Evolutionary conservation across 2,888 invertebrate species (phyloP).

Genomic region (Tachina fera): DNA sequence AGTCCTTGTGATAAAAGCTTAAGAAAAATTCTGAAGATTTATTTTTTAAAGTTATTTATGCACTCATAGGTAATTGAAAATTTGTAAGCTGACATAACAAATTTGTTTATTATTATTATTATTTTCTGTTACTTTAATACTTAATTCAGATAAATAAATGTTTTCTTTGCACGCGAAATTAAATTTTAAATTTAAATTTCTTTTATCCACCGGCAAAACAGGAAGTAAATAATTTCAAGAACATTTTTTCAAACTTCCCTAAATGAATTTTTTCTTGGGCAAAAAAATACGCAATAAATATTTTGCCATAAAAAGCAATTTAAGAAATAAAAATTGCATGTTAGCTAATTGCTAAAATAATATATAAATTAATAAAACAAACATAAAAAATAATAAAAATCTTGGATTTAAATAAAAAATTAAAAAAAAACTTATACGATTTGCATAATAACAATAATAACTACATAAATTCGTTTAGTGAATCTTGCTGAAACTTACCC

Average conservation of each 20-base stretch:
- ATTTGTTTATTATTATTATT: not conserved
- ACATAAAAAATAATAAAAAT: not conserved
- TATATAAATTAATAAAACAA: not conserved
- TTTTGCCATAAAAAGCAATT: not conserved
- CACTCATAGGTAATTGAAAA: not conserved
- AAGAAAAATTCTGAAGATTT: not conserved
- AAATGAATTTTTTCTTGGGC: not conserved
- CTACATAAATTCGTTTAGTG: no score
- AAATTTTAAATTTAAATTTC: not conserved
- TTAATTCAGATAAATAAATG: conserved; percentile 1
- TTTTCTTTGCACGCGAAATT: conserved; percentile 1
- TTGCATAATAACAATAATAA: not conserved
- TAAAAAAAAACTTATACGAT: not conserved
- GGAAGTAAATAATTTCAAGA: not conserved
- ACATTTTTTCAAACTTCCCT: not conserved
- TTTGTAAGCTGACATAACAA: not conserved
- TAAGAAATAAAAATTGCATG: not conserved
- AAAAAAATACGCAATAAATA: not conserved
- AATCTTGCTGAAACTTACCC: not conserved
- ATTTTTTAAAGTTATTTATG: no score
- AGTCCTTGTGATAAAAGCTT: not conserved
- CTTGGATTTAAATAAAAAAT: not conserved
- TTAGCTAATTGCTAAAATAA: not conserved
- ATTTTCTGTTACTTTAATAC: not conserved
- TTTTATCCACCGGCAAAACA: no score